A percentile compares a stretch with the other conserved stretches of the same genome.
Conservation (phyloP, 92 coral and sea anemone species). For the Paramuricea clavata region DNA sequence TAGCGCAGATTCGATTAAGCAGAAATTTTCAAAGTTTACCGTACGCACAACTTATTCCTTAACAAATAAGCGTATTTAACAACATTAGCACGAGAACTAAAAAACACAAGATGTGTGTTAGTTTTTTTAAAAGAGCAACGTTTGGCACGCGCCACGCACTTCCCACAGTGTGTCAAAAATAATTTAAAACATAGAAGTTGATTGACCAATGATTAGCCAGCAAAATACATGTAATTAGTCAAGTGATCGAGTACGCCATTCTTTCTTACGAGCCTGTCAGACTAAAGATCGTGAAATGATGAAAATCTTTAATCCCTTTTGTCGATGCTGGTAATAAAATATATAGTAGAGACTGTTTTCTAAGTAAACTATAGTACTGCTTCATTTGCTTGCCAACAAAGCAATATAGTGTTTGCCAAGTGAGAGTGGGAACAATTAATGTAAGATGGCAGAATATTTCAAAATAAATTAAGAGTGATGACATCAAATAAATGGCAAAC, state of each 20-base stretch:
- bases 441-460: slow-evolving; percentile 45
- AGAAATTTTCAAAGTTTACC: slow-evolving; percentile 25
- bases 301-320: slow-evolving; percentile 1
- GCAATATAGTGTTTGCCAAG: slow-evolving; percentile 7
- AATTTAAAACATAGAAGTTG: slow-evolving; percentile 45
- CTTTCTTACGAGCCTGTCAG: slow-evolving; percentile 13
- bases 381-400: slow-evolving; percentile 2
- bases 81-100: slow-evolving; percentile 15
- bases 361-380: neutral
- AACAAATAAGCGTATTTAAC: slow-evolving; percentile 28
- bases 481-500: slow-evolving; percentile 51
- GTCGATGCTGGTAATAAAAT: slow-evolving; percentile 17
- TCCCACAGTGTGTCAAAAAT: slow-evolving; percentile 57
- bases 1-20: slow-evolving; percentile 24
- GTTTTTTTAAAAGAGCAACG: slow-evolving; percentile 24
- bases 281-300: neutral
- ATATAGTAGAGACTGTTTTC: slow-evolving; percentile 1
- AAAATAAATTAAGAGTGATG: slow-evolving; percentile 54
- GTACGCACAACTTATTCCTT: neutral
- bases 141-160: neutral
- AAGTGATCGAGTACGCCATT: slow-evolving; percentile 23
- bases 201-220: slow-evolving; percentile 48
- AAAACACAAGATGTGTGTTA: neutral
- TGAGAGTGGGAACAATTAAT: slow-evolving; percentile 52
- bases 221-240: slow-evolving; percentile 47